Evolutionary conservation across 2,797 vertebrate genomes (phyloP), one percentile per base, ranked within the genome.

Genomic region (Gallirallus australis): DNA sequence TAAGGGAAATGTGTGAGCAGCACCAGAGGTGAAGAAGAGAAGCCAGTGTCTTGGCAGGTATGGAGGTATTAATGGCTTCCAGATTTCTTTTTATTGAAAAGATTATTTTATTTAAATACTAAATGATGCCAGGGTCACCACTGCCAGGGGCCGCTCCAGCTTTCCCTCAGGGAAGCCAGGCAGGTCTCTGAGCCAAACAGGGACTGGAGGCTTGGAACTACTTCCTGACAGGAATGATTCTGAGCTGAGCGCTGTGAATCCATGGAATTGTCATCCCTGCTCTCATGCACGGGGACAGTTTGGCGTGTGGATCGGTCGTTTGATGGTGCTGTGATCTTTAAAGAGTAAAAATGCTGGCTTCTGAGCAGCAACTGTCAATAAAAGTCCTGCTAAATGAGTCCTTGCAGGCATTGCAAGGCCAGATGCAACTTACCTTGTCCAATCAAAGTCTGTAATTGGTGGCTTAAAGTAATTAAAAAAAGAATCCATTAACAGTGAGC

Each of bases 181-280:
- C 39, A 75, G 59, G 42, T 87, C 54, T 70, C 56, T 83, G 59
- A 61, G 66, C 37, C 2, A 88, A 83, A 45, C 2, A 81, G 37
- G 50, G 81, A 69, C 63, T 71, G 56, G 60, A 85, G 76, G 42
- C 54, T 93, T 93, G 72, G 65, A 91, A 81, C 78, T 91, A 66
- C 92, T 86, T 92, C 83, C 82, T 83, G 37, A 82, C 91, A 78
- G 81, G 90, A 93, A 75, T 89, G 92, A 78, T 75, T 78, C 48
- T 86, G 90, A 90, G 59, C 61, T 83, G 56, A 89, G 80, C 71
- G 13, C 78, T 84, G 63, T 24, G 64, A n/a, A 83, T 80, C 84
- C 63, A n/a, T 59, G 40, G 68, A 52, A 53, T 71, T 73, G 66
- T 78, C 52, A 9, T 73, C 75, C 90, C 86, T 86, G 63, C 70